These are phyloP conservation scores for Trididemnum nubilum DNA, from an alignment of 23 tunicate species.

Conservation along the genomic window DNA sequence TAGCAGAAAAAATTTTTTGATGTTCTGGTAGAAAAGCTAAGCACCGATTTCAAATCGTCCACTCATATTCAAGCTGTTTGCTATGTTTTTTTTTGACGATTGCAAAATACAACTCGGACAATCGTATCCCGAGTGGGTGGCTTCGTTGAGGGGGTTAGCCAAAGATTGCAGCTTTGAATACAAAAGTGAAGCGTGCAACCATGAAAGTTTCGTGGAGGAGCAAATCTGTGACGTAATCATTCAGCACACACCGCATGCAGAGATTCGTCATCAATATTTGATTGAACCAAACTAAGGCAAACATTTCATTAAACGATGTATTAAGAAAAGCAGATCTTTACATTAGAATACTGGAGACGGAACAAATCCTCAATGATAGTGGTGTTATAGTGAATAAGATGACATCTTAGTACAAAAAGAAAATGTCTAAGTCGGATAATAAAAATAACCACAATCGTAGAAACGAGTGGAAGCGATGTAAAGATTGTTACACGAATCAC, in stretches of 20 bases:
- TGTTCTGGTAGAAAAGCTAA: not conserved
- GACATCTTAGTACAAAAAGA: not conserved
- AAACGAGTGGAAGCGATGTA: constrained; percentile 3
- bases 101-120: constrained; percentile 10
- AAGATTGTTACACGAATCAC: constrained; percentile 11
- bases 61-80: constrained; percentile 7
- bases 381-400: not conserved
- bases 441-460: not conserved
- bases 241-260: constrained; percentile 16
- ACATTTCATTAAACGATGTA: not conserved
- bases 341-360: not conserved
- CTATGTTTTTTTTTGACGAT: constrained; percentile 3
- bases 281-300: not conserved
- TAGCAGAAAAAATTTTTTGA: not conserved
- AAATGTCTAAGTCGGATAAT: not conserved
- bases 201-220: constrained; percentile 15
- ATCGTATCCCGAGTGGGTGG: constrained; percentile 4
- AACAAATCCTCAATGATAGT: not conserved
- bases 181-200: constrained; percentile 26
- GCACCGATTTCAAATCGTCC: not conserved
- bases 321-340: not conserved
- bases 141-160: not conserved
- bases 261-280: constrained; percentile 4
- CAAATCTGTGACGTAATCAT: constrained; percentile 20
- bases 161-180: not conserved